Conservation (phyloP, 2,888 invertebrate genomes). For the Anoplius nigerrimus region DNA sequence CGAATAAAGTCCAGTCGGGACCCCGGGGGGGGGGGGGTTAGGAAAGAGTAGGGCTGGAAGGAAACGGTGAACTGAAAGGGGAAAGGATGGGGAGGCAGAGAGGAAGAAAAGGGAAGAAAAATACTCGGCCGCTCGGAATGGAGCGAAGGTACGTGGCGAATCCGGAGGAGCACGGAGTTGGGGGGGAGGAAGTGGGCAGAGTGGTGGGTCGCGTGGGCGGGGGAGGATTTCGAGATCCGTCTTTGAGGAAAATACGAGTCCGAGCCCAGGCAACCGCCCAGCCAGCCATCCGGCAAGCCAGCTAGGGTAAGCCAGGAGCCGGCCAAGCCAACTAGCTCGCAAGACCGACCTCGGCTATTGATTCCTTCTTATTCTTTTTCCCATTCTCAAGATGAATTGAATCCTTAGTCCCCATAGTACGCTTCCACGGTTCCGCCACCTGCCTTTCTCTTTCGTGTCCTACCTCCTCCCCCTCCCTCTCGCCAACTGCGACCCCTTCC, state of each 20-base stretch:
- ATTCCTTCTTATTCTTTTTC: slow-evolving; percentile 62
- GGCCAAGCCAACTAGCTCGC: slow-evolving; percentile 32
- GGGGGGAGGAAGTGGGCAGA: slow-evolving; percentile 17
- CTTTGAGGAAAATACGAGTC: slow-evolving; percentile 67
- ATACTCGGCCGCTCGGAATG: slow-evolving; percentile 40
- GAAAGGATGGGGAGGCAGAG: not conserved
- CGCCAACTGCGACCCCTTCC: slow-evolving; percentile 5
- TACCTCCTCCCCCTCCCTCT: slow-evolving; percentile 20
- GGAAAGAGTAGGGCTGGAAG: slow-evolving; percentile 25
- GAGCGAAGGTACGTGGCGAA: slow-evolving; percentile 36
- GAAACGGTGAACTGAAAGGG: not conserved
- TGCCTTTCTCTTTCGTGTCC: slow-evolving; percentile 43
- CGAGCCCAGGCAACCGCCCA: slow-evolving; percentile 38
- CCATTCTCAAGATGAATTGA: slow-evolving; percentile 67
- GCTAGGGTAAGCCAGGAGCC: slow-evolving; percentile 42
- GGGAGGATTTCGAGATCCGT: slow-evolving; percentile 67
- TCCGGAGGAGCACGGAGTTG: slow-evolving; percentile 26
- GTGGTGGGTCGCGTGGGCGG: slow-evolving; percentile 22
- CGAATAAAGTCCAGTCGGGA: slow-evolving; percentile 40
- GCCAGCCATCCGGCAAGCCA: slow-evolving; percentile 25
- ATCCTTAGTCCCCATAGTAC: slow-evolving; percentile 63
- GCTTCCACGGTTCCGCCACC: slow-evolving; percentile 53
- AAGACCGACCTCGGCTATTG: slow-evolving; percentile 57
- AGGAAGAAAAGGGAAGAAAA: slow-evolving; percentile 32
- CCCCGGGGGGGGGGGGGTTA: slow-evolving; percentile 28